phyloP scores from a whole-genome alignment of 2,113 vertebrate genomes.

The Chaenocephalus aceratus region DNA sequence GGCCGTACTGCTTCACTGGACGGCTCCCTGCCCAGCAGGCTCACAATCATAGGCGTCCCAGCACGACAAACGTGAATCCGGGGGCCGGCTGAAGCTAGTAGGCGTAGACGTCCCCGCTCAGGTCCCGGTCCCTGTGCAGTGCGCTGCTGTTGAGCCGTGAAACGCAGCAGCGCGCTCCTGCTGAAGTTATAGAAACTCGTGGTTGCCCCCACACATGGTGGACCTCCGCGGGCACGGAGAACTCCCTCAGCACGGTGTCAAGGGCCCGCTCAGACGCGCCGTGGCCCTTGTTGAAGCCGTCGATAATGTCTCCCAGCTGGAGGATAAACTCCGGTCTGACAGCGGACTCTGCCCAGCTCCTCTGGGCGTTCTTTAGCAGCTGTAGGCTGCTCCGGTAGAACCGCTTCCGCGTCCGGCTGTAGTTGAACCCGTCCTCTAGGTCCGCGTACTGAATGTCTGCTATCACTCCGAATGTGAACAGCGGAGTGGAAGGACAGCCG shows the following conservation, averaged over 20 bases:
- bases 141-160: constrained; percentile 85
- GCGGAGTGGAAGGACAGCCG: constrained; percentile 34
- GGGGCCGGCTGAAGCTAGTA: constrained; percentile 88
- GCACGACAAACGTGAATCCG: constrained; percentile 87
- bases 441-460: constrained; percentile 94
- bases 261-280: constrained; percentile 83
- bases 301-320: constrained; percentile 95
- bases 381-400: constrained; percentile 89
- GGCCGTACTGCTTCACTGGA: constrained; percentile 77
- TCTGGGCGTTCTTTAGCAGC: constrained; percentile 82
- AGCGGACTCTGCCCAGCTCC: constrained; percentile 81
- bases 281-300: constrained; percentile 87
- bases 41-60: constrained; percentile 93
- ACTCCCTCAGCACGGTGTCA: constrained; percentile 80
- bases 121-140: constrained; percentile 9
- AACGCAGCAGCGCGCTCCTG: constrained; percentile 82
- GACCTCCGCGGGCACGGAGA: constrained; percentile 80
- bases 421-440: constrained; percentile 89
- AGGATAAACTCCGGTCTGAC: constrained; percentile 84
- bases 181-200: constrained; percentile 97
- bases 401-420: constrained; percentile 73
- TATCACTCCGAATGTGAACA: constrained; percentile 91
- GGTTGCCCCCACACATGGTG: constrained; percentile 97
- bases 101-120: constrained; percentile 80
- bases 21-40: constrained; percentile 87